Evolutionary conservation across 1,140 invertebrate species (phyloP).

Genomic region (Microplitis mediator): DNA sequence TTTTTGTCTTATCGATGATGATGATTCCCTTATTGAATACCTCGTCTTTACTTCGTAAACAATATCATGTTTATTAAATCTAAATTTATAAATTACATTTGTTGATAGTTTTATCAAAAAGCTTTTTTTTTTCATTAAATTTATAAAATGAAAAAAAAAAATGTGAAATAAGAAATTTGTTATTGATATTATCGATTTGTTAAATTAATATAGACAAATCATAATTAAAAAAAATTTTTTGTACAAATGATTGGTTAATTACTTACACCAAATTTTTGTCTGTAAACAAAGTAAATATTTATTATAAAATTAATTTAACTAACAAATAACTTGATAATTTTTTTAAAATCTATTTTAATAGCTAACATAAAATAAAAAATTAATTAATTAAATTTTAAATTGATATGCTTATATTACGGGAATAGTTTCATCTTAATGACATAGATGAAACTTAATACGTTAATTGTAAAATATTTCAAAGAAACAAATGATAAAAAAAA

Average conservation of each 20-base stretch:
- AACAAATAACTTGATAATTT: background rate
- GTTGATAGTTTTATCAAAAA: background rate
- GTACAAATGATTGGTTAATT: background rate
- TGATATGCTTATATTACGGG: background rate
- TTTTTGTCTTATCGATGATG: conserved; percentile 10
- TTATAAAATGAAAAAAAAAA: too few relatives aligned
- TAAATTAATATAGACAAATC: background rate
- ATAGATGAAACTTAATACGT: background rate
- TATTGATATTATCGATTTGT: background rate
- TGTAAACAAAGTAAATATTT: conserved; percentile 14
- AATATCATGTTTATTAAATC: background rate
- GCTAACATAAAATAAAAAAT: background rate
- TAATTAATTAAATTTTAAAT: background rate
- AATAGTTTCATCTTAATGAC: background rate
- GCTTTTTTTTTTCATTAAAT: background rate
- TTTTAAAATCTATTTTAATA: background rate
- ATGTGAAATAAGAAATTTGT: too few relatives aligned
- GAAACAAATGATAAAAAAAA: conserved; percentile 8
- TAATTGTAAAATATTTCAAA: conserved; percentile 16
- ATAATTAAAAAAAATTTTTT: background rate
- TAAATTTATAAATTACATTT: background rate
- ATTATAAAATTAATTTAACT: conserved; percentile 1
- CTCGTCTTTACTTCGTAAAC: background rate
- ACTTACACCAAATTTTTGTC: background rate
- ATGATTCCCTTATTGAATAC: background rate